Conservation (phyloP, 1,140 invertebrate genomes). For the Neelides sp. region DNA sequence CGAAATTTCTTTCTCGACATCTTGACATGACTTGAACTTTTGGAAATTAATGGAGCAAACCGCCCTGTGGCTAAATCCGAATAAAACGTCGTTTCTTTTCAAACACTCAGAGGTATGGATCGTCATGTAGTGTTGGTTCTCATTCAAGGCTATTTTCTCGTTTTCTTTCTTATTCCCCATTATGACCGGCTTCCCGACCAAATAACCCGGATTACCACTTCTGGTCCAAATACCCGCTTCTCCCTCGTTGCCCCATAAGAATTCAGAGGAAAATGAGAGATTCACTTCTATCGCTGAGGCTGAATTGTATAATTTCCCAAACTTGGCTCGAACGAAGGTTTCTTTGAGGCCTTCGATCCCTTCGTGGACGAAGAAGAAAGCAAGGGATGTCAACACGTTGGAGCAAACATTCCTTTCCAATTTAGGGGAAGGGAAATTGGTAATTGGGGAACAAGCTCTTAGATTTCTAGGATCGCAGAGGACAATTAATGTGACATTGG, state of each 20-base stretch:
- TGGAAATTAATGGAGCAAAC: constrained; percentile 13
- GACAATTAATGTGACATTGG: background rate
- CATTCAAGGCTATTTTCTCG: background rate
- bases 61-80: constrained; percentile 13
- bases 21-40: constrained; percentile 10
- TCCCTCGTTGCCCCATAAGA: constrained; percentile 38
- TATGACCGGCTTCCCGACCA: constrained; percentile 47
- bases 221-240: constrained; percentile 35
- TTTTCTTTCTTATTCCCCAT: constrained; percentile 16
- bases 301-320: constrained; percentile 37
- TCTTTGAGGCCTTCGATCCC: constrained; percentile 43
- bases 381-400: constrained; percentile 41
- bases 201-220: constrained; percentile 58
- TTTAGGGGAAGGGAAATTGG: background rate
- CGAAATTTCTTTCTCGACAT: constrained; percentile 16
- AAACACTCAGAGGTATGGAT: constrained; percentile 10
- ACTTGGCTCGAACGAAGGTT: constrained; percentile 36
- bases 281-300: constrained; percentile 34
- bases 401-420: constrained; percentile 32
- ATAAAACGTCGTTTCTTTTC: constrained; percentile 15
- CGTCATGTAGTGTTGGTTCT: background rate
- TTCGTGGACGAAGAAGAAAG: constrained; percentile 44
- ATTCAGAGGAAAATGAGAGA: constrained; percentile 42
- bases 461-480: background rate
- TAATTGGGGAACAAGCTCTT: too few relatives aligned